Conservation (phyloP, 2,113 vertebrate genomes). For the Myotis brandtii region DNA sequence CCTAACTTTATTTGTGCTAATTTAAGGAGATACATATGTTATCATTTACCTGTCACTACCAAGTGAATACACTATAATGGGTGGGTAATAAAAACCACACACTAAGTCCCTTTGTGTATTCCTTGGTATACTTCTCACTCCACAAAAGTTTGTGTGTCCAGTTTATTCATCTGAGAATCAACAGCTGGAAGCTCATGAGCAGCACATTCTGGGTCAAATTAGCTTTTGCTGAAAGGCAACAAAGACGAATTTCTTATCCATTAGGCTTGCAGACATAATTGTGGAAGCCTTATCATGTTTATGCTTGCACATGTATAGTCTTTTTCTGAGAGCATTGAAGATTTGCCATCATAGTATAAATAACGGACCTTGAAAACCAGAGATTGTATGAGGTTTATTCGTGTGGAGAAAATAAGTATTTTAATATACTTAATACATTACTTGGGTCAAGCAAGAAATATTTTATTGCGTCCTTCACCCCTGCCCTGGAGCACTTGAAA, state of each 20-base stretch:
- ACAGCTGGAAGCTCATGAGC: not conserved
- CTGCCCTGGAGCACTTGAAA: not conserved
- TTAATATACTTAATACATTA: constrained; percentile 8
- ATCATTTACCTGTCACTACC: not conserved
- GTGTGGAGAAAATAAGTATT: constrained; percentile 29
- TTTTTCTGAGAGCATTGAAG: not conserved
- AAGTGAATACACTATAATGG: not conserved
- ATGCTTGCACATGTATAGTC: not conserved
- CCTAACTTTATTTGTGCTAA: constrained; percentile 60
- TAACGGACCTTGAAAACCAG: not conserved
- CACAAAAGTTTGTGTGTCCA: not conserved
- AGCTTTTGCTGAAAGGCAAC: not conserved
- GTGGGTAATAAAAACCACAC: not conserved
- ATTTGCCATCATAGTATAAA: constrained; percentile 9
- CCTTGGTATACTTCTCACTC: not conserved
- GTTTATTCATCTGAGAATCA: not conserved
- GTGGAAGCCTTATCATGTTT: not conserved
- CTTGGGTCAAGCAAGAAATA: not conserved
- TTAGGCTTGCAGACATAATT: not conserved
- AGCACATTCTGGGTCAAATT: not conserved
- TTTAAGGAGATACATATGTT: constrained; percentile 58
- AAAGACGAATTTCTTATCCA: not conserved
- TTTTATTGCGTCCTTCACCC: not conserved
- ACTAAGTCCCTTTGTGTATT: not conserved
- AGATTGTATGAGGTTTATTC: constrained; percentile 1